Evolutionary conservation across 2,113 vertebrate genomes (phyloP).

Genomic region (Antechinus stuartii): DNA sequence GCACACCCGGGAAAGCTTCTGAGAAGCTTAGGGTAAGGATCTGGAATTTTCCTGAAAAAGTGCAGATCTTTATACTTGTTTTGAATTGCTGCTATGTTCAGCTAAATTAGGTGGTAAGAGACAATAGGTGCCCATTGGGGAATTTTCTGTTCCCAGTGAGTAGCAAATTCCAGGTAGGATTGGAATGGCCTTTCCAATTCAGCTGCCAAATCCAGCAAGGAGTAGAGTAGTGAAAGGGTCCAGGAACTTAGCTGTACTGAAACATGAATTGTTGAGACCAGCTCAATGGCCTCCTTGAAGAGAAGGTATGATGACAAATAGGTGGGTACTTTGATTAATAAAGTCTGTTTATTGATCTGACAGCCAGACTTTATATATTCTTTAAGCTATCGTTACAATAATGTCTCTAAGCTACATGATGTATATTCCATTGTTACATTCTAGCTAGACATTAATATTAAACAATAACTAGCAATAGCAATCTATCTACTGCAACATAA

Average conservation of each 20-base stretch:
- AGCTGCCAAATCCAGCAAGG: neutral
- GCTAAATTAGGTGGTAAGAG: neutral
- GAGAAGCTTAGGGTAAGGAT: neutral
- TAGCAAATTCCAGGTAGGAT: neutral
- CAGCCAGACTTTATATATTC: too few species aligned
- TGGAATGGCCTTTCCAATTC: neutral
- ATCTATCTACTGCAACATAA: too few species aligned
- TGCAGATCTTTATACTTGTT: neutral
- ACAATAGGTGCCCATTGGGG: neutral
- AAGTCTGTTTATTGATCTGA: too few species aligned
- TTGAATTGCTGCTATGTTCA: neutral
- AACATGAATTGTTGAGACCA: neutral
- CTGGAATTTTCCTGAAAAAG: neutral
- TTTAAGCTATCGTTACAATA: too few species aligned
- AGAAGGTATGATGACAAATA: too few species aligned
- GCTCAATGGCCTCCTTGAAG: too few species aligned
- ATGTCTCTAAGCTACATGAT: too few species aligned
- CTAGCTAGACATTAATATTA: too few species aligned
- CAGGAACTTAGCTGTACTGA: neutral
- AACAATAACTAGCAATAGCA: too few species aligned
- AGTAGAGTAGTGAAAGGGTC: neutral
- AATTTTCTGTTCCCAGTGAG: neutral
- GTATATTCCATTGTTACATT: too few species aligned
- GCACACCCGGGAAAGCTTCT: neutral
- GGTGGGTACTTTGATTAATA: too few species aligned